These are phyloP conservation scores for Tragelaphus strepsiceros DNA, from an alignment of 2,113 vertebrate species.

Conservation along the genomic window DNA sequence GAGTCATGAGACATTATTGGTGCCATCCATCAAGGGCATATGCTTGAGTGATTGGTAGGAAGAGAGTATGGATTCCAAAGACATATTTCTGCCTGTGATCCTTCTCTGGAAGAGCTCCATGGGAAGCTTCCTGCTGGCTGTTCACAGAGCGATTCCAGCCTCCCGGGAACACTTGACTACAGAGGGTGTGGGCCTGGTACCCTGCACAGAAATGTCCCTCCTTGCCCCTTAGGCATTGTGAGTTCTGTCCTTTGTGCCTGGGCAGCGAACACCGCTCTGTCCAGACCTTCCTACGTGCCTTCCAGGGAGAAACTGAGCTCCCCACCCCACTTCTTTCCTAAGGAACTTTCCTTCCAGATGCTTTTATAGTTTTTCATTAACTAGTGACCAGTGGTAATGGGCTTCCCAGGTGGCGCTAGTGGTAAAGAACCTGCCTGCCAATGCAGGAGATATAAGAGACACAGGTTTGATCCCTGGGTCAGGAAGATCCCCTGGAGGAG, in stretches of 20 bases:
- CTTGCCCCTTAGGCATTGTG: neutral
- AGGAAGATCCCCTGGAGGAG: neutral
- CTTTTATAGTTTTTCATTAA: neutral
- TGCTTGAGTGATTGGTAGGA: neutral
- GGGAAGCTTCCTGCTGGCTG: neutral
- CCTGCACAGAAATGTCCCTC: neutral
- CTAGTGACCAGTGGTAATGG: neutral
- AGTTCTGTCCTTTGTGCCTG: neutral
- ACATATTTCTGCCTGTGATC: neutral
- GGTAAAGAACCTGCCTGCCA: neutral
- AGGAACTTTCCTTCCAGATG: neutral
- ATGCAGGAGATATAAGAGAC: neutral
- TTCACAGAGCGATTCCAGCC: neutral
- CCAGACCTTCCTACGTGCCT: neutral
- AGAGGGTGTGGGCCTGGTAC: neutral
- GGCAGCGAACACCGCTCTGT: neutral
- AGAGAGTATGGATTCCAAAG: neutral
- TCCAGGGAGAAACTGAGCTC: neutral
- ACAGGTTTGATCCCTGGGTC: neutral
- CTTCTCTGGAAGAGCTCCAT: neutral
- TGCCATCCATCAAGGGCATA: neutral
- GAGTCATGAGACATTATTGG: too few relatives aligned
- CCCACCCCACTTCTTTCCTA: neutral
- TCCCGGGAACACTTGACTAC: fast-evolving
- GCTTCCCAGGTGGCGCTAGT: neutral